Conservation (phyloP, 2,113 vertebrate genomes). For the Mus musculus region GRCm39 chr2:142773501-142774000, state of each 20-base stretch:
- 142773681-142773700: conserved; percentile 25
- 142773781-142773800: neutral
- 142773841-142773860: neutral
- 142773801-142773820: neutral
- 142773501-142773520: neutral
- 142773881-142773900: neutral
- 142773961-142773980: neutral
- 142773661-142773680: conserved; percentile 14
- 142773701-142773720: neutral
- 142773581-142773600: neutral
- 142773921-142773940: neutral
- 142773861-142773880: neutral
- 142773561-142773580: neutral
- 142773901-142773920: neutral
- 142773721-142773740: neutral
- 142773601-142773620: neutral
- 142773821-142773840: neutral
- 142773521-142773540: neutral
- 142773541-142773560: neutral
- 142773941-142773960: conserved; percentile 29
- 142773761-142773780: neutral
- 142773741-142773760: neutral
- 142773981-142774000: neutral
- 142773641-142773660: neutral
- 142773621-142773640: neutral